Conservation (phyloP, 1,140 invertebrate species). For the Holcopasites calliopsidis region DNA sequence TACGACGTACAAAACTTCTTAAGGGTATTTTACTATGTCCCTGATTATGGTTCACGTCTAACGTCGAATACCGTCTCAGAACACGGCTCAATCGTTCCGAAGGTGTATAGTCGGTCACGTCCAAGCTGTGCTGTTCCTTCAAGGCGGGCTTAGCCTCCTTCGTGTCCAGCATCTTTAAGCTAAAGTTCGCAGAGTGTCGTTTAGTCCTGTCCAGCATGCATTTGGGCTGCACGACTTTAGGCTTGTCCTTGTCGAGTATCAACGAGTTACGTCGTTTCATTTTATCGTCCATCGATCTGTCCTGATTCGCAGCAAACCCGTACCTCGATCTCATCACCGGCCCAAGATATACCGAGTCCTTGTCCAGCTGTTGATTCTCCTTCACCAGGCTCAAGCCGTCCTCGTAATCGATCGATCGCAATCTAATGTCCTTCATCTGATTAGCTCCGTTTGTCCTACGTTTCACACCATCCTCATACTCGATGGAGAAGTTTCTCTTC, state of each 20-base stretch:
- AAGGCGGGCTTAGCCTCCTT: conserved; percentile 67
- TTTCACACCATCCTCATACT: conserved; percentile 70
- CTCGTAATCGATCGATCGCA: conserved; percentile 69
- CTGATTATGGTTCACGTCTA: conserved; percentile 78
- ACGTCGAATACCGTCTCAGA: conserved; percentile 69
- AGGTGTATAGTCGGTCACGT: conserved; percentile 62
- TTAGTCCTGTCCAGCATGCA: conserved; percentile 67
- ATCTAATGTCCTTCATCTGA: conserved; percentile 42
- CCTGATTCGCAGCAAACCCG: conserved; percentile 39
- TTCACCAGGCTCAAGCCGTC: conserved; percentile 57
- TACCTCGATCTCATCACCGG: conserved; percentile 54
- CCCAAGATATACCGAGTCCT: conserved; percentile 17
- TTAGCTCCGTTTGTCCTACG: conserved; percentile 46
- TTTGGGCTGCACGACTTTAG: conserved; percentile 57
- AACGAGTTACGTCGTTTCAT: conserved; percentile 61
- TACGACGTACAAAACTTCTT: conserved; percentile 69
- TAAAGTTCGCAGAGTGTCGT: conserved; percentile 72
- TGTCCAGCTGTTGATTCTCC: conserved; percentile 39
- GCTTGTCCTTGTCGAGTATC: conserved; percentile 64
- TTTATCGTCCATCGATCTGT: conserved; percentile 57
- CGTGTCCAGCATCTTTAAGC: conserved; percentile 58
- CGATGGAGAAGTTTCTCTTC: conserved; percentile 68
- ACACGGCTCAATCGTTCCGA: conserved; percentile 45
- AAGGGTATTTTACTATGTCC: conserved; percentile 75
- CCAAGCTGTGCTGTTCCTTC: conserved; percentile 71